Conservation (phyloP, 2,888 invertebrate species). For the Dastarcus helophoroides region DNA sequence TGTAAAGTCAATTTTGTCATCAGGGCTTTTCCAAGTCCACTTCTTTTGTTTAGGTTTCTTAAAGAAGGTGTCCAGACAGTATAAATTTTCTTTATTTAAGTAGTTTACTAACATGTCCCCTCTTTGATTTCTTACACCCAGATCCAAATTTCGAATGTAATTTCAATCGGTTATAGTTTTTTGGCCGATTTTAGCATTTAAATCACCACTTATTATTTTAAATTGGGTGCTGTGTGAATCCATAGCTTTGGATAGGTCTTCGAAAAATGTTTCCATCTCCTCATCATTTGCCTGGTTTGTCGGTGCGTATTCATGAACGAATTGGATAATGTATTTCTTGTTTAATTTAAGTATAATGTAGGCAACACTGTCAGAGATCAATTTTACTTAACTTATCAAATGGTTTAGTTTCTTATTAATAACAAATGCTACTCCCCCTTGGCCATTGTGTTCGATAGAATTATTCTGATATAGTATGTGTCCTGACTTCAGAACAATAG, state of each 20-base stretch:
- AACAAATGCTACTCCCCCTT: constrained; percentile 6
- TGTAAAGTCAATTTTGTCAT: too few species aligned
- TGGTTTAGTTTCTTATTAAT: constrained; percentile 6
- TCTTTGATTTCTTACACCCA: constrained; percentile 4
- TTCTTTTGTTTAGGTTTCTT: constrained; percentile 3
- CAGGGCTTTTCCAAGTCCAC: constrained; percentile 2
- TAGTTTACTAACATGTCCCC: constrained; percentile 1
- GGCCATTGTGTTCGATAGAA: not conserved
- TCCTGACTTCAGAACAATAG: constrained; percentile 7
- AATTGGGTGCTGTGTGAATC: constrained; percentile 1
- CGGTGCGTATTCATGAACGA: constrained; percentile 3
- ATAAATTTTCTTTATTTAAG: too few species aligned
- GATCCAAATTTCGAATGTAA: not conserved
- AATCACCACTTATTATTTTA: too few species aligned
- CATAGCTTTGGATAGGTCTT: constrained; percentile 1
- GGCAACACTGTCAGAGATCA: too few species aligned
- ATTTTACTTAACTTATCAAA: constrained; percentile 7
- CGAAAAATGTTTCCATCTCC: constrained; percentile 3
- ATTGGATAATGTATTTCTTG: too few species aligned
- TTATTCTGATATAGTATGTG: constrained; percentile 8
- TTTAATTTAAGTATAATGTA: too few species aligned
- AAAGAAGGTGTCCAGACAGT: too few species aligned
- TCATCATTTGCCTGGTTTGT: constrained; percentile 5
- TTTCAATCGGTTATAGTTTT: constrained; percentile 3
- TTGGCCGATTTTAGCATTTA: constrained; percentile 3